Conservation (phyloP, 2,797 vertebrate species). For the Tolypeutes matacus region DNA sequence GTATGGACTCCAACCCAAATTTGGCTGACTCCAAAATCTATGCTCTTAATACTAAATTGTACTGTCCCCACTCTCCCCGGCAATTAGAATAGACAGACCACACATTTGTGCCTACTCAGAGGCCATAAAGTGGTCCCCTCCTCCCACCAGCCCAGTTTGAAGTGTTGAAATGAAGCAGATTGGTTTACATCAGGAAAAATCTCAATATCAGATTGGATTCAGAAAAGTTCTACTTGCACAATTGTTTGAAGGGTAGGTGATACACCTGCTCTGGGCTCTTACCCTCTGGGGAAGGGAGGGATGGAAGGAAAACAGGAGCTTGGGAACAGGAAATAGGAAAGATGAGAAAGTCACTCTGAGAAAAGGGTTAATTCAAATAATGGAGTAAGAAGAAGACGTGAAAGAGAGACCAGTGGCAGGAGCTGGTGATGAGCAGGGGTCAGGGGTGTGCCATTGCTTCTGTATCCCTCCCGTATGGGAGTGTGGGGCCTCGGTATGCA, state of each 20-base stretch:
- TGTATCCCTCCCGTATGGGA: conserved; percentile 54
- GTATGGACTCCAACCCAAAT: neutral
- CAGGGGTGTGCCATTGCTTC: neutral
- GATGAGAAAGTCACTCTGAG: neutral
- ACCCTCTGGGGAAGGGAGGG: neutral
- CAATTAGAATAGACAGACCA: neutral
- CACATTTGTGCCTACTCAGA: neutral
- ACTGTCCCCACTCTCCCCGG: neutral
- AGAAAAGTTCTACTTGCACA: neutral
- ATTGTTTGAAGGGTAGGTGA: neutral
- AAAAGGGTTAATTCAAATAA: conserved; percentile 38
- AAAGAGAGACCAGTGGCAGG: conserved; percentile 12
- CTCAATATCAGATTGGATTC: neutral
- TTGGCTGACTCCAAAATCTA: neutral
- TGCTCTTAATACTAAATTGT: neutral
- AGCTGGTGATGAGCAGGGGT: neutral
- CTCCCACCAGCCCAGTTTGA: neutral
- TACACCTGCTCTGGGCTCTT: neutral
- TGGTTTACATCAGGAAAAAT: conserved; percentile 43
- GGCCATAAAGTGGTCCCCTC: neutral
- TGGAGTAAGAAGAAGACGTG: conserved; percentile 7
- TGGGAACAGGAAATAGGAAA: neutral
- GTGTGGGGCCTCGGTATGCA: neutral
- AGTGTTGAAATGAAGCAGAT: conserved; percentile 34
- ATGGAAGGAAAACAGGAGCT: neutral